Evolutionary conservation across 1,140 invertebrate genomes (phyloP), one percentile per base, ranked within the genome.

Genomic region (Leptopilina boulardi): DNA sequence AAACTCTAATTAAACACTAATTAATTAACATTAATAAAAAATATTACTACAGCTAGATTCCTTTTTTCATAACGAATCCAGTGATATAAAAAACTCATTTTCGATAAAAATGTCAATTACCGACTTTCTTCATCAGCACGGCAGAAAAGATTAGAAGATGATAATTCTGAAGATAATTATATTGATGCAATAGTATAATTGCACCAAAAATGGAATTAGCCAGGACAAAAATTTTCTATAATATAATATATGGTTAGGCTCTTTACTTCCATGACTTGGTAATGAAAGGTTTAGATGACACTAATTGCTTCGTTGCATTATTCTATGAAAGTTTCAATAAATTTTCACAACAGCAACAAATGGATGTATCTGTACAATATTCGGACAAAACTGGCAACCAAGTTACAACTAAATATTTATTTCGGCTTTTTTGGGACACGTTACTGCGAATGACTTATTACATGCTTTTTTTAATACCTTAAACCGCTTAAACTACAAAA

Each of bases 251-350:
- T 56, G 51, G 51, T 8, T 56, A 21, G 51, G n/a, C 51, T n/a
- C 51, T 18, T n/a, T 56, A 19, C 8, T 56, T 56, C 51, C 51
- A 56, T 56, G 51, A 56, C 18, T 56, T 56, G 18, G 18, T 56
- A 8, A 10, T 56, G 4, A 18, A 18, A 21, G 51, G 21, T 21
- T 18, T 56, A 19, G 8, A 19, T 3, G 51, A 56, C 1, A 19
- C 51, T 19, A 18, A 56, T 56, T 56, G 51, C 10, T 81, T 81
- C 70, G 71, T 77, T 66, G 51, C 80, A 11, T 34, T 47, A 6
- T 83, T 82, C 42, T 77, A 83, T 26, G 78, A 83, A 74, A 78
- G 75, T 18, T 54, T 83, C 21, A 83, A 83, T 42, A 82, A 80
- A 30, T 71, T 77, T 34, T 54, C 73, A 34, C 80, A 81, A 74